Percentiles rank a stretch among this genome's conserved stretches.
phyloP scores from a whole-genome alignment of 2,113 vertebrate genomes.

The Siphamia tubifer region DNA sequence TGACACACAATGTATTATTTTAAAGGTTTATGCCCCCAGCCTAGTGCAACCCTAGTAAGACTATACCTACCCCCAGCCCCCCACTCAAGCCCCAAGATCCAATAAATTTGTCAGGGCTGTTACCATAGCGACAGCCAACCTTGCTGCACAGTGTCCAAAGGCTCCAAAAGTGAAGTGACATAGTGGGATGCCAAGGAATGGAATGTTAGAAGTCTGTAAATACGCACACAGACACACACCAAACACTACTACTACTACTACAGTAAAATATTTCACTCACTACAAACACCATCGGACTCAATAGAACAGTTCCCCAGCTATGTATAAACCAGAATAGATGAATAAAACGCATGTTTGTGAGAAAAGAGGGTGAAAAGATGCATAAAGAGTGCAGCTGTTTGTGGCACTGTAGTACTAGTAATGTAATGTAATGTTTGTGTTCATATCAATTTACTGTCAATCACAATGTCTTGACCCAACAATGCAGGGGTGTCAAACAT shows the following conservation, averaged over 20 bases:
- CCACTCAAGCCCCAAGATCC: not conserved
- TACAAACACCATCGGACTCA: not conserved
- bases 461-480: too few species aligned
- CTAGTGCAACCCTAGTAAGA: not conserved
- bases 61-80: not conserved
- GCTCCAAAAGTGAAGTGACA: constrained; percentile 19
- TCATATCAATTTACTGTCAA: too few species aligned
- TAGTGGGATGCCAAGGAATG: constrained; percentile 31
- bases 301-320: not conserved
- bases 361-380: not conserved
- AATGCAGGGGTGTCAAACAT: too few species aligned
- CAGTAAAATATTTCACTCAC: not conserved
- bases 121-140: constrained; percentile 31
- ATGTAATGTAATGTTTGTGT: too few species aligned
- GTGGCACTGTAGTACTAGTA: too few species aligned
- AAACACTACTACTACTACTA: not conserved
- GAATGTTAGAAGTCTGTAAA: constrained; percentile 42
- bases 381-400: not conserved
- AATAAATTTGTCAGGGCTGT: constrained; percentile 35
- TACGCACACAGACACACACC: not conserved
- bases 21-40: not conserved
- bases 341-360: not conserved
- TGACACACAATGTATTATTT: not conserved
- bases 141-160: constrained; percentile 8
- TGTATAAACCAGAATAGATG: not conserved